Evolutionary conservation across 2,113 vertebrate species (phyloP).

Genomic region (Egretta garzetta): DNA sequence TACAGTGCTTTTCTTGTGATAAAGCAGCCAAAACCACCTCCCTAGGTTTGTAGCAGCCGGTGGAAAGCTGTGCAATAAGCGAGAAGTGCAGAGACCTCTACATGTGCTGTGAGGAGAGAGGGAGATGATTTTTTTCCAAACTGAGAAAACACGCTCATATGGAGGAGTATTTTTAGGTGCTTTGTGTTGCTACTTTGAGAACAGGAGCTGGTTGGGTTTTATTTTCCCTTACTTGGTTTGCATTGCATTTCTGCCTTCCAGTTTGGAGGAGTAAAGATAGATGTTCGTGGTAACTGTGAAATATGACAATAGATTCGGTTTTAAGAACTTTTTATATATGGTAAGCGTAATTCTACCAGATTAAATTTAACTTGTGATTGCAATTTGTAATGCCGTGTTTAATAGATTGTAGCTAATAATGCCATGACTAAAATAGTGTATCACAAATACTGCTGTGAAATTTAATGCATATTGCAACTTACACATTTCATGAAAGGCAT

Average conservation of each 20-base stretch:
- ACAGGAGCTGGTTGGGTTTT: not conserved
- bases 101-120: not conserved
- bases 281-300: not conserved
- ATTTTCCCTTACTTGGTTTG: slow-evolving; percentile 26
- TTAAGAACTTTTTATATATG: not conserved
- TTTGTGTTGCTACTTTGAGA: slow-evolving; percentile 36
- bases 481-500: not conserved
- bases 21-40: not conserved
- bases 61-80: not conserved
- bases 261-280: not conserved
- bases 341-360: not conserved
- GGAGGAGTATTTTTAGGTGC: slow-evolving; percentile 51
- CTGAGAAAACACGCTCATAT: slow-evolving; percentile 41
- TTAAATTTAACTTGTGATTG: not conserved
- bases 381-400: not conserved
- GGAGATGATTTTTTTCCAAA: not conserved
- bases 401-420: not conserved
- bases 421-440: not conserved
- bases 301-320: not conserved
- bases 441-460: not conserved
- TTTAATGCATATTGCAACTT: not conserved
- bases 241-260: not conserved
- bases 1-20: not conserved
- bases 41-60: not conserved
- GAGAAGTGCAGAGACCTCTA: not conserved